These are phyloP conservation scores for Nycteola revayana DNA, from an alignment of 2,888 invertebrate species.

Conservation along the genomic window DNA sequence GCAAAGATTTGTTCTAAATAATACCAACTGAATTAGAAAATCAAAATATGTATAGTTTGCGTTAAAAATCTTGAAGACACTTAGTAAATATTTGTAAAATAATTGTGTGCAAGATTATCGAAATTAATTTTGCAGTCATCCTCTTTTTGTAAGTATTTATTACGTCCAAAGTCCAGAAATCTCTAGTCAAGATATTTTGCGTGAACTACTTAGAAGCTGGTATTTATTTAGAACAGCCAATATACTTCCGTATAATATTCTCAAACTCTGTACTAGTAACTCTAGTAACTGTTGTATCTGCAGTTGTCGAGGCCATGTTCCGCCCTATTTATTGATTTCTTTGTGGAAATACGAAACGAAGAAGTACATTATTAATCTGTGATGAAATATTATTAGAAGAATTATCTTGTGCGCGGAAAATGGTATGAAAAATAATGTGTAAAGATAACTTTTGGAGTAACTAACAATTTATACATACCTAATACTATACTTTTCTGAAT, in stretches of 20 bases:
- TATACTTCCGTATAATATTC: conserved; percentile 46
- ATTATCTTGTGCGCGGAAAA: conserved; percentile 52
- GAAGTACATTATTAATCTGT: conserved; percentile 78
- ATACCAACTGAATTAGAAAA: conserved; percentile 20
- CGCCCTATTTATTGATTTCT: conserved; percentile 53
- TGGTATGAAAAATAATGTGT: conserved; percentile 46
- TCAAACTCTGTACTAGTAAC: conserved; percentile 39
- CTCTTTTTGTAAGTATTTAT: no score
- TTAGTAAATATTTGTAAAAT: no score
- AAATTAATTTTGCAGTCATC: no score
- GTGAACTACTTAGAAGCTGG: no score
- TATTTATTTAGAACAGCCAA: conserved; percentile 35
- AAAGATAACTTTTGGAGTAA: conserved; percentile 45
- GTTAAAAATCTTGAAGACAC: conserved; percentile 5
- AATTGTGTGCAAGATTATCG: no score
- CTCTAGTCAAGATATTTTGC: no score
- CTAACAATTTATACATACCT: conserved; percentile 52
- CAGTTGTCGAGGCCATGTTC: conserved; percentile 49
- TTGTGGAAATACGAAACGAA: conserved; percentile 54
- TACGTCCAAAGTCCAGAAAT: no score
- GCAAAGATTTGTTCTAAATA: conserved; percentile 34
- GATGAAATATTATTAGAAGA: conserved; percentile 71
- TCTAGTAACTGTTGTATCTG: conserved; percentile 45
- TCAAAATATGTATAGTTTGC: no score
- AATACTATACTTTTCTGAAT: conserved; percentile 54